Evolutionary conservation across 2,113 vertebrate species (phyloP).

Genomic region (Salminus brasiliensis): DNA sequence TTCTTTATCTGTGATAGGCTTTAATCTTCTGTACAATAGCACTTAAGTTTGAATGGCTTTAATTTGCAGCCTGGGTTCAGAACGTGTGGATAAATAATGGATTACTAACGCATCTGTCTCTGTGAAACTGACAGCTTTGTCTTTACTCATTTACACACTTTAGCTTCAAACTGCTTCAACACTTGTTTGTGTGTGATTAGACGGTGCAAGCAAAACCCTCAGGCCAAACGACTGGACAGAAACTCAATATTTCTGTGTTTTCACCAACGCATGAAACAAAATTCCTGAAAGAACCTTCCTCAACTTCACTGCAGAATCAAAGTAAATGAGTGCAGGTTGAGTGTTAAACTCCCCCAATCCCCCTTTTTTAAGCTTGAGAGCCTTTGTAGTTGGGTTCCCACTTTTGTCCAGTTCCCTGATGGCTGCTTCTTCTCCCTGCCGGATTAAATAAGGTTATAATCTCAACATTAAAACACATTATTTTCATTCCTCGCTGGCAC

Average conservation of each 20-base stretch:
- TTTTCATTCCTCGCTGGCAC: constrained; percentile 76
- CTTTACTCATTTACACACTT: constrained; percentile 72
- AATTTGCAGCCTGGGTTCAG: constrained; percentile 77
- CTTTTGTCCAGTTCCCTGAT: constrained; percentile 62
- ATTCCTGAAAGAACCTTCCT: background rate
- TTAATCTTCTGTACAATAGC: constrained; percentile 78
- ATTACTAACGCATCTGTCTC: constrained; percentile 76
- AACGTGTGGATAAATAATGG: constrained; percentile 81
- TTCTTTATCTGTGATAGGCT: constrained; percentile 65
- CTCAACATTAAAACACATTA: constrained; percentile 79
- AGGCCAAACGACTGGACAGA: constrained; percentile 18
- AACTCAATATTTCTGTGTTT: constrained; percentile 38
- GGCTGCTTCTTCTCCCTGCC: constrained; percentile 65
- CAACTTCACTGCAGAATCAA: background rate
- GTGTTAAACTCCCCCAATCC: background rate
- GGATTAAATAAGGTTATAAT: constrained; percentile 82
- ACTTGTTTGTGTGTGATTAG: constrained; percentile 70
- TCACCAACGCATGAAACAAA: constrained; percentile 18
- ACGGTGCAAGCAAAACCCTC: background rate
- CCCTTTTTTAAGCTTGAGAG: constrained; percentile 11
- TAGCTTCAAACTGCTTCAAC: constrained; percentile 61
- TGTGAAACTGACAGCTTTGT: constrained; percentile 79
- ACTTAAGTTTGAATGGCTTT: constrained; percentile 75
- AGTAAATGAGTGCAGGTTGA: background rate
- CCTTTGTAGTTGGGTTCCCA: constrained; percentile 41